phyloP scores from a whole-genome alignment of 2,888 invertebrate species.

The Acanthosepion lycidas region DNA sequence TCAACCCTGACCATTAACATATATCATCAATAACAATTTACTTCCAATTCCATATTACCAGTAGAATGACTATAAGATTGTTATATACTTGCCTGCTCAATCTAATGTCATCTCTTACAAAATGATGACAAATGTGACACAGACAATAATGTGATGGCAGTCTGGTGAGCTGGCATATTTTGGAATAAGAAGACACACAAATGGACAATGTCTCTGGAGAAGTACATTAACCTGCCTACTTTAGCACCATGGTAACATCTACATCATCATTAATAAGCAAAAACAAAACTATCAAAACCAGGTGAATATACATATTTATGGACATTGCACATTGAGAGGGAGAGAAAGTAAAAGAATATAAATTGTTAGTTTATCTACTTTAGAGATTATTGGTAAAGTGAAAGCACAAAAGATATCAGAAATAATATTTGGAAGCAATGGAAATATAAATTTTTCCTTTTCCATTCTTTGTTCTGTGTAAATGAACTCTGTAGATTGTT shows the following conservation, averaged over 20 bases:
- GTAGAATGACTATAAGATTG: too few species aligned
- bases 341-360: background rate
- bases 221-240: background rate
- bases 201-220: background rate
- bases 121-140: background rate
- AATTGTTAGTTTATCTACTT: background rate
- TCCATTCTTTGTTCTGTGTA: background rate
- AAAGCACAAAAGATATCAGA: background rate
- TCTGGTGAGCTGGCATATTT: background rate
- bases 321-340: background rate
- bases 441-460: background rate
- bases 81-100: background rate
- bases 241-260: background rate
- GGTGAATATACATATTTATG: background rate
- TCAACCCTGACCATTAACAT: too few species aligned
- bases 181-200: background rate
- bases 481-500: background rate
- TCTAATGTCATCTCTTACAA: background rate
- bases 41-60: too few species aligned
- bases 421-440: background rate
- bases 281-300: background rate
- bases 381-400: background rate
- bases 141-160: background rate
- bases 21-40: too few species aligned
- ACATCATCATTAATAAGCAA: background rate